Evolutionary conservation across 2,888 invertebrate genomes (phyloP).

Genomic region (Platycheirus albimanus): DNA sequence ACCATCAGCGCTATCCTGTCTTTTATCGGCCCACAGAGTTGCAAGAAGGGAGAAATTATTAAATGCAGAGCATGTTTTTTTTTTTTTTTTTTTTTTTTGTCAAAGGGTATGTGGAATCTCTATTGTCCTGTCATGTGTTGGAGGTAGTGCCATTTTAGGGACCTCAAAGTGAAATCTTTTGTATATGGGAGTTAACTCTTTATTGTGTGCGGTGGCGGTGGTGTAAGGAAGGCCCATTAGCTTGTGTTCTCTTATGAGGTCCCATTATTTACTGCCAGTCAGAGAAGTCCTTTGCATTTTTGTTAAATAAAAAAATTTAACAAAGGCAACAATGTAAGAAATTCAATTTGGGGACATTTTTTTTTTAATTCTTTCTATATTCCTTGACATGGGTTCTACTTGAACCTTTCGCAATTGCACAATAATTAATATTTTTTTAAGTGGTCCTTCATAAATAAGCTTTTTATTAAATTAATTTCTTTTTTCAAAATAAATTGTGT

Average conservation of each 20-base stretch:
- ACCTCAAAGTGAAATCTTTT: conserved; percentile 57
- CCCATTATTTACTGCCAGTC: conserved; percentile 59
- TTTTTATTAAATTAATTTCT: too few species aligned
- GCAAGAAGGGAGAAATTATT: conserved; percentile 37
- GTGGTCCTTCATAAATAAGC: too few species aligned
- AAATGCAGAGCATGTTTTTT: conserved; percentile 43
- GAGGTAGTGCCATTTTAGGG: conserved; percentile 65
- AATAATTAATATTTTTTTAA: too few species aligned
- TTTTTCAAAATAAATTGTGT: too few species aligned
- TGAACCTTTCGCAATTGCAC: too few species aligned
- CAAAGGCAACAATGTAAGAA: too few species aligned
- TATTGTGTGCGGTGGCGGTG: conserved; percentile 14
- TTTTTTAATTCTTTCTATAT: too few species aligned
- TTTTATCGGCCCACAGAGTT: conserved; percentile 59
- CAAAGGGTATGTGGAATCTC: conserved; percentile 43
- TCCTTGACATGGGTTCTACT: too few species aligned
- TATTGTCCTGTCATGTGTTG: conserved; percentile 64
- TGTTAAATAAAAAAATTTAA: neutral
- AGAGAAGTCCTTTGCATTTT: neutral
- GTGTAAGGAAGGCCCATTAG: conserved; percentile 18
- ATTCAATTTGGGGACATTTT: too few species aligned
- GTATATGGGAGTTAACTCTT: neutral
- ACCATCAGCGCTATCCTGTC: conserved; percentile 24
- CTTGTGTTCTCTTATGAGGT: conserved; percentile 32
- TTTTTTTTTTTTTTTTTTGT: neutral